Percentiles rank a stretch among this genome's conserved stretches.
Conservation (phyloP, 2,888 invertebrate species). For the Sinopyrophorus schimmeli region DNA sequence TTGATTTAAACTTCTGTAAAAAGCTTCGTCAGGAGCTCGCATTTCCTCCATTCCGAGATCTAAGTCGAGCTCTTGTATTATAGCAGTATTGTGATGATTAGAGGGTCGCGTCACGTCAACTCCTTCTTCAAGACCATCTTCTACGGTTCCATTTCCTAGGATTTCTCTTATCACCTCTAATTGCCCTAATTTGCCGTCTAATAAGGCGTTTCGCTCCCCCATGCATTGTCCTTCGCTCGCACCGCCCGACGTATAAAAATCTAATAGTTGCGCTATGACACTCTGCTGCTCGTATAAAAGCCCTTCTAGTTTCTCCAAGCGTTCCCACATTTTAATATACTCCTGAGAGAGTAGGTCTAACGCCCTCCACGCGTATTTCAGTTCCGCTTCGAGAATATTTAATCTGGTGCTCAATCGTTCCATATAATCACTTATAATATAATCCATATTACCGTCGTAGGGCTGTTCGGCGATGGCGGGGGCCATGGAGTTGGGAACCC, state of each 20-base stretch:
- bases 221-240: slow-evolving; percentile 29
- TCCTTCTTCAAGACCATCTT: slow-evolving; percentile 70
- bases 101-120: slow-evolving; percentile 59
- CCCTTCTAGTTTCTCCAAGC: slow-evolving; percentile 84
- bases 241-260: slow-evolving; percentile 68
- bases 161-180: slow-evolving; percentile 69
- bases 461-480: slow-evolving; percentile 46
- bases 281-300: slow-evolving; percentile 88
- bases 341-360: slow-evolving; percentile 88
- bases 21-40: slow-evolving; percentile 77
- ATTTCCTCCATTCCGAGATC: slow-evolving; percentile 60
- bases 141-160: slow-evolving; percentile 66
- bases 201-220: slow-evolving; percentile 40
- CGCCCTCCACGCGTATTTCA: slow-evolving; percentile 91
- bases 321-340: slow-evolving; percentile 92
- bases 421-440: slow-evolving; percentile 89
- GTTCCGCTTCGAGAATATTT: slow-evolving; percentile 85
- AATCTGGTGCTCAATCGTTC: slow-evolving; percentile 85
- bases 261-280: slow-evolving; percentile 84
- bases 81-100: slow-evolving; percentile 44
- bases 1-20: slow-evolving; percentile 85
- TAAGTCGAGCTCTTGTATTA: slow-evolving; percentile 51
- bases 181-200: slow-evolving; percentile 51
- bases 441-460: slow-evolving; percentile 62
- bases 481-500: slow-evolving; percentile 46